Conservation (phyloP, 1,140 invertebrate species). For the Drosophila navojoa region DNA sequence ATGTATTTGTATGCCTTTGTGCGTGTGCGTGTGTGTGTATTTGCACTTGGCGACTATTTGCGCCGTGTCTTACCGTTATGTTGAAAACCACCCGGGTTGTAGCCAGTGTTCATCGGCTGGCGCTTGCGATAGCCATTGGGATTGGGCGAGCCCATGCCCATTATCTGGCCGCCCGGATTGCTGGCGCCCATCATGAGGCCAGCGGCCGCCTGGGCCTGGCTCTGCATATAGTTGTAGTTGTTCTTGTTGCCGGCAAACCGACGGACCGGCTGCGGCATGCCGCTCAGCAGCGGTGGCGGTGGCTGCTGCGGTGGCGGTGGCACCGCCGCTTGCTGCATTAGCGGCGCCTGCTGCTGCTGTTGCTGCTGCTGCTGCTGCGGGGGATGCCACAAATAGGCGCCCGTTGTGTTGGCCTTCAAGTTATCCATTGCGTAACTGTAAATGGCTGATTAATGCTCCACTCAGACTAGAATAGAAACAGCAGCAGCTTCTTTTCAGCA, state of each 20-base stretch:
- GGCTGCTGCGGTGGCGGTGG: slow-evolving; percentile 20
- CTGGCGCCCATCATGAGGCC: slow-evolving; percentile 36
- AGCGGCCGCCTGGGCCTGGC: slow-evolving; percentile 30
- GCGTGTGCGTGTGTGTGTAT: no score
- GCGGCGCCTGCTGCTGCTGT: slow-evolving; percentile 8
- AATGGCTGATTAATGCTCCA: background rate
- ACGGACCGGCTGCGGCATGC: slow-evolving; percentile 35
- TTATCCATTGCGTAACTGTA: slow-evolving; percentile 54
- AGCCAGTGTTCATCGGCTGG: slow-evolving; percentile 49
- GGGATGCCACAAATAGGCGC: slow-evolving; percentile 59
- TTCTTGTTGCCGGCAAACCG: slow-evolving; percentile 64
- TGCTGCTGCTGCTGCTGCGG: slow-evolving; percentile 29
- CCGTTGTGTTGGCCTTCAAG: slow-evolving; percentile 51
- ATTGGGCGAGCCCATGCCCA: slow-evolving; percentile 25
- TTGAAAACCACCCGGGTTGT: slow-evolving; percentile 47
- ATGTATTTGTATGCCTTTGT: background rate
- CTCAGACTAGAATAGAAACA: background rate
- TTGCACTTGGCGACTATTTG: background rate
- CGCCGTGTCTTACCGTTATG: slow-evolving; percentile 56
- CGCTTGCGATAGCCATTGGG: slow-evolving; percentile 63
- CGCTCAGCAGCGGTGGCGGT: slow-evolving; percentile 1
- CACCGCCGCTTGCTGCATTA: slow-evolving; percentile 22
- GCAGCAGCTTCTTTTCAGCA: background rate
- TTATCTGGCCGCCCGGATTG: slow-evolving; percentile 29
- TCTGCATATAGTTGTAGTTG: slow-evolving; percentile 61